A percentile compares a stretch with the other conserved stretches of the same genome.
Conservation (phyloP, 2,113 vertebrate species). For the Epinephelus moara region DNA sequence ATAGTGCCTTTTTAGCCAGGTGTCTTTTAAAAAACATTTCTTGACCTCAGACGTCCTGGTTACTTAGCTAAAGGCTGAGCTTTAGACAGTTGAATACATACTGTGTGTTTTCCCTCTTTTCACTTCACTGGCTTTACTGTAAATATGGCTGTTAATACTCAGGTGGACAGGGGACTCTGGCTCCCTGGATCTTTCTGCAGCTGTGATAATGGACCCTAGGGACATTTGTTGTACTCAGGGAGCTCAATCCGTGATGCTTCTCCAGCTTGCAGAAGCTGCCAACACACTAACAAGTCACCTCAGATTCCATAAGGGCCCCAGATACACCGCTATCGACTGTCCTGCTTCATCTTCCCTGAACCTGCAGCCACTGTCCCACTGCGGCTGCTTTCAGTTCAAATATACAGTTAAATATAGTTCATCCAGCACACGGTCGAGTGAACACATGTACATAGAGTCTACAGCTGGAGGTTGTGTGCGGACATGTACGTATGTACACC, state of each 20-base stretch:
- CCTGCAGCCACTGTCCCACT: constrained; percentile 30
- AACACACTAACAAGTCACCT: constrained; percentile 44
- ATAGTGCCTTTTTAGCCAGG: neutral
- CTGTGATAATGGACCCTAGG: constrained; percentile 7
- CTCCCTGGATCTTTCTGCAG: constrained; percentile 13
- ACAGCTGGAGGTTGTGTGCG: neutral
- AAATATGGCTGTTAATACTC: constrained; percentile 2
- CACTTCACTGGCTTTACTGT: constrained; percentile 4
- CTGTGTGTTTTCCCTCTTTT: neutral
- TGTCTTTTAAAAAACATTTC: neutral
- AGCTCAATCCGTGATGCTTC: neutral
- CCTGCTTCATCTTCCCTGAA: constrained; percentile 24
- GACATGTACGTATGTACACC: neutral
- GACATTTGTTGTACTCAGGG: constrained; percentile 11
- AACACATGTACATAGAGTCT: neutral
- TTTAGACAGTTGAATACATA: neutral
- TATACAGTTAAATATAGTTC: constrained; percentile 13
- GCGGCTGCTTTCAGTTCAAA: constrained; percentile 15
- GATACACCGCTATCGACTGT: constrained; percentile 13
- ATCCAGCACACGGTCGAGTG: neutral
- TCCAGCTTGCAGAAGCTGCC: constrained; percentile 10
- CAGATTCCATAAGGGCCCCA: constrained; percentile 8
- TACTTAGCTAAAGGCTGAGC: neutral
- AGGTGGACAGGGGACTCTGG: neutral
- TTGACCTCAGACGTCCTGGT: neutral